Conservation (phyloP, 2,113 vertebrate genomes). For the Pongo pygmaeus region DNA sequence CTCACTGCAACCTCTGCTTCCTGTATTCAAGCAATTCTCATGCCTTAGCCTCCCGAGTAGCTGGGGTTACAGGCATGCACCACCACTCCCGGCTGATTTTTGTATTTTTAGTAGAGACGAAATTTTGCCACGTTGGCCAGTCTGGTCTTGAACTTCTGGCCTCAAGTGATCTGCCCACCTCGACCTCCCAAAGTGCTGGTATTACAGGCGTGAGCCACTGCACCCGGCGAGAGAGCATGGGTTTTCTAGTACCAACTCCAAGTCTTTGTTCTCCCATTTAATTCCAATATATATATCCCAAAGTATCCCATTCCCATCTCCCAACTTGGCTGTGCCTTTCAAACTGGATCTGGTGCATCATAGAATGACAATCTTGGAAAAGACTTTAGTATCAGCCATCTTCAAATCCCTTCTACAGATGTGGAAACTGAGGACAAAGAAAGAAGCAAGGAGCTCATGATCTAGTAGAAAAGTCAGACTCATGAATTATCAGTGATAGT, state of each 20-base stretch:
- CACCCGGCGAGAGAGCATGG: neutral
- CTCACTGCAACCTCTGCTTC: too few species aligned
- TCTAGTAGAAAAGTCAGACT: neutral
- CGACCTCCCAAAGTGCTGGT: too few species aligned
- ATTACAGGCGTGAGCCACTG: too few species aligned
- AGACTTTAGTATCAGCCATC: neutral
- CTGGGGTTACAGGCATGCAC: too few species aligned
- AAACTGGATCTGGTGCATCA: neutral
- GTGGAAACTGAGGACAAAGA: neutral
- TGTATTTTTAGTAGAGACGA: too few species aligned
- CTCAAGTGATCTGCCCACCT: too few species aligned
- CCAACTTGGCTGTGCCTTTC: neutral
- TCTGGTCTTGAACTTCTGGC: too few species aligned
- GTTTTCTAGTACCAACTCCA: conserved; percentile 34
- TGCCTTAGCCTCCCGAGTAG: too few species aligned
- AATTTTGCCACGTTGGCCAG: too few species aligned
- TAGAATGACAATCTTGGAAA: neutral
- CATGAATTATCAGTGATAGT: neutral
- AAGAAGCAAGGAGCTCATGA: neutral
- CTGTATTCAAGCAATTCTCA: too few species aligned
- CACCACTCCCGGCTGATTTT: too few species aligned
- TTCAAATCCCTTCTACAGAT: neutral
- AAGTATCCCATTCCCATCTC: neutral
- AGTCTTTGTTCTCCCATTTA: conserved; percentile 7
- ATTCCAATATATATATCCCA: neutral